phyloP scores from a whole-genome alignment of 2,797 vertebrate genomes.

The Halcyon badia region DNA sequence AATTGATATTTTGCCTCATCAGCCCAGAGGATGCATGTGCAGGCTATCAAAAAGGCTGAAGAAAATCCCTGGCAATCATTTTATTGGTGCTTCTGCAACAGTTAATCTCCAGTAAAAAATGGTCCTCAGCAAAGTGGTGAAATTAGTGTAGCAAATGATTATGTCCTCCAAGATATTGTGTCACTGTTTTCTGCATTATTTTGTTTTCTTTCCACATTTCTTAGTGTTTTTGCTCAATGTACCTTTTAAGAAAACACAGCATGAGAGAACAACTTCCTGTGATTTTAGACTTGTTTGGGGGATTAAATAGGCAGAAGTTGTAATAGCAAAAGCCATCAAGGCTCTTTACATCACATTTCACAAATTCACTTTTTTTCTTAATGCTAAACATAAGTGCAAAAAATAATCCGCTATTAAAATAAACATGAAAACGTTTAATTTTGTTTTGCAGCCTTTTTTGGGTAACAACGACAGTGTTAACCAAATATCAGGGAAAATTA shows the following conservation, averaged over 20 bases:
- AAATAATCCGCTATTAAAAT: background rate
- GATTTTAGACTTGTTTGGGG: background rate
- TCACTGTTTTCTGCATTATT: background rate
- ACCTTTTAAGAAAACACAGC: background rate
- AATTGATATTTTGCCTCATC: background rate
- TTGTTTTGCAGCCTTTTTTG: constrained; percentile 90
- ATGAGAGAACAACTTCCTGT: background rate
- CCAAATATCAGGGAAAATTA: constrained; percentile 96
- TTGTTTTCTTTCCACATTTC: background rate
- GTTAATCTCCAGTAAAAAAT: background rate
- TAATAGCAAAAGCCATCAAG: background rate
- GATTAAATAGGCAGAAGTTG: background rate
- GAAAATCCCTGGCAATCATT: background rate
- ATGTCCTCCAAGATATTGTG: rapidly evolving
- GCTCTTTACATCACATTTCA: background rate
- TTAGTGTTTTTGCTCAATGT: background rate
- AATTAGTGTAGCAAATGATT: background rate
- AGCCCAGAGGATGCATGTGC: background rate
- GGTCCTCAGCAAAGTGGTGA: background rate
- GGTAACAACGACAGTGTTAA: constrained; percentile 96
- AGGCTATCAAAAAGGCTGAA: background rate
- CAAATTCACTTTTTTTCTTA: background rate
- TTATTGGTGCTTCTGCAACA: background rate
- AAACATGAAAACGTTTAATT: background rate
- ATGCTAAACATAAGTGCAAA: background rate